Conservation (phyloP, 2,113 vertebrate genomes). For the Calidris pygmaea region DNA sequence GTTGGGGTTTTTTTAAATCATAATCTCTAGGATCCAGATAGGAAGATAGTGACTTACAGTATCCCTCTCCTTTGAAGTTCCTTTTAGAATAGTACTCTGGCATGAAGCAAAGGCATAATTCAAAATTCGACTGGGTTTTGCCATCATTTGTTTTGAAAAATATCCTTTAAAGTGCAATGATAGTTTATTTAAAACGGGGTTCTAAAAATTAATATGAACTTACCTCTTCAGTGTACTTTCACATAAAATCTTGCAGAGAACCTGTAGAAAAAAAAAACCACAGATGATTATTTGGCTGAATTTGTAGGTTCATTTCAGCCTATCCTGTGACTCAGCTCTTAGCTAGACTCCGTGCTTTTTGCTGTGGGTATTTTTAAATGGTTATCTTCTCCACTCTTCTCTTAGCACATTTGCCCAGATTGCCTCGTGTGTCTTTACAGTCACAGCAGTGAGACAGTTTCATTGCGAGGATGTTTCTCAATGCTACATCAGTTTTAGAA, state of each 20-base stretch:
- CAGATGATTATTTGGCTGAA: background rate
- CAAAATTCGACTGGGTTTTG: background rate
- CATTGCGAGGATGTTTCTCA: background rate
- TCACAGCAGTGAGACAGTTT: background rate
- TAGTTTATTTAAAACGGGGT: background rate
- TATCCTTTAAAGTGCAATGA: background rate
- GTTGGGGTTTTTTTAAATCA: background rate
- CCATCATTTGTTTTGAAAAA: background rate
- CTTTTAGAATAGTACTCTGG: background rate
- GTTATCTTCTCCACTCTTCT: background rate
- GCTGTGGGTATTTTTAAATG: background rate
- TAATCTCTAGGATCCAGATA: background rate
- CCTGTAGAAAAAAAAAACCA: background rate
- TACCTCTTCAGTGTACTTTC: background rate
- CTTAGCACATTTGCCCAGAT: background rate
- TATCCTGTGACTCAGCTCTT: background rate
- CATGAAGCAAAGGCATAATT: background rate
- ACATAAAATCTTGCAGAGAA: background rate
- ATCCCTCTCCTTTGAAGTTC: background rate
- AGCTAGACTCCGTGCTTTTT: background rate
- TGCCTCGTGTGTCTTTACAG: background rate
- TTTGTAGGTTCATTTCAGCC: background rate
- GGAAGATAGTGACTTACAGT: background rate
- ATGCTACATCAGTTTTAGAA: background rate
- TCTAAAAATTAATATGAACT: background rate